Evolutionary conservation across 2,113 vertebrate genomes (phyloP).

Genomic region (Spea multiplicata): DNA sequence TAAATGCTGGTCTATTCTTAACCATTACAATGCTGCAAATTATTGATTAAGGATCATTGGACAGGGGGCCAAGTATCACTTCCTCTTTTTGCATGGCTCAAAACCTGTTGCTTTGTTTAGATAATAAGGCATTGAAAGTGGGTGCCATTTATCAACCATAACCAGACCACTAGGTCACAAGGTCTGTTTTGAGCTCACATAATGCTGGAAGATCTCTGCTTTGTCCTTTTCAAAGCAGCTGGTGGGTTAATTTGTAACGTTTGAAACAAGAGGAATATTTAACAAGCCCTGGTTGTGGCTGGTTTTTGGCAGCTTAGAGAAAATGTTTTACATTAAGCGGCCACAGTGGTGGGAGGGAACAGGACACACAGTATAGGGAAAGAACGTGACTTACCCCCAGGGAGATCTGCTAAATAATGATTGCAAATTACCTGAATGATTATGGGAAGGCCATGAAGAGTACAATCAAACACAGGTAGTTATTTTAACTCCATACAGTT

Average conservation of each 20-base stretch:
- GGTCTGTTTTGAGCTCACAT: no score
- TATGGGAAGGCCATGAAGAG: background rate
- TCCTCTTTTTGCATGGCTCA: no score
- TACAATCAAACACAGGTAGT: background rate
- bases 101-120: no score
- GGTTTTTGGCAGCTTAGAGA: constrained; percentile 10
- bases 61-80: no score
- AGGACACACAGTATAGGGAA: background rate
- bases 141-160: no score
- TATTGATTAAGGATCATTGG: no score
- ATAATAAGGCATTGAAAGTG: no score
- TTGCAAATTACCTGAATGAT: background rate
- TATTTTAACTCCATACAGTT: background rate
- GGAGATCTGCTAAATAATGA: background rate
- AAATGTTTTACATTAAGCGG: background rate
- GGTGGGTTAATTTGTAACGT: constrained; percentile 8
- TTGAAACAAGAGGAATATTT: background rate
- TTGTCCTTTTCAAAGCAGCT: no score
- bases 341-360: background rate
- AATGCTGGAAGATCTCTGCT: no score
- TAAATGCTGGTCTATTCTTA: no score
- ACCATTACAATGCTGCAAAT: no score
- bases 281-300: background rate
- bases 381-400: constrained; percentile 32
- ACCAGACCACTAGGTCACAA: no score